These are phyloP conservation scores for Ciconia nigra DNA, from an alignment of 2,797 vertebrate genomes.

Conservation along the genomic window DNA sequence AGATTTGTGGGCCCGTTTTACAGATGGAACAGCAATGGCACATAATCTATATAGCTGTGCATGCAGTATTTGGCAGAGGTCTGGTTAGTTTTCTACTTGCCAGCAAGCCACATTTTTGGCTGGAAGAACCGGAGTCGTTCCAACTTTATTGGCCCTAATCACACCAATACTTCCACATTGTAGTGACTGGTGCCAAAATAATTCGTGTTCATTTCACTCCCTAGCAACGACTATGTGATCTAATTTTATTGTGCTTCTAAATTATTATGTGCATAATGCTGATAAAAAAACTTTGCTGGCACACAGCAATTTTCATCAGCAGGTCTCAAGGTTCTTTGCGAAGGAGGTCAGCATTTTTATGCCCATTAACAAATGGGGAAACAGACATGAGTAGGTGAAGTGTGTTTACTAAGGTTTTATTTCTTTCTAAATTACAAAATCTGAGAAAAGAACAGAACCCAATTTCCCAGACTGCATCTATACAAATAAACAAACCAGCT, in stretches of 20 bases:
- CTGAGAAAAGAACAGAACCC: not conserved
- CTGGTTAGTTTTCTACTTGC: not conserved
- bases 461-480: not conserved
- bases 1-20: not conserved
- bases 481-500: not conserved
- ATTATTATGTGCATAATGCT: not conserved
- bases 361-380: not conserved
- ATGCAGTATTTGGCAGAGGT: not conserved
- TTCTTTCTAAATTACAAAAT: not conserved
- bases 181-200: not conserved
- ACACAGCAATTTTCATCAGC: not conserved
- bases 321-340: not conserved
- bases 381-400: not conserved
- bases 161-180: not conserved
- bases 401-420: not conserved
- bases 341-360: not conserved
- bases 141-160: not conserved
- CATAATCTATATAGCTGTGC: slow-evolving; percentile 12
- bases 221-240: not conserved
- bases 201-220: not conserved
- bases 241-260: not conserved
- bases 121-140: not conserved
- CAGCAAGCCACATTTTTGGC: slow-evolving; percentile 11
- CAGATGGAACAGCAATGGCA: not conserved
- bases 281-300: not conserved